phyloP scores from a whole-genome alignment of 1,140 invertebrate species.

The Octopus bimaculoides region DNA sequence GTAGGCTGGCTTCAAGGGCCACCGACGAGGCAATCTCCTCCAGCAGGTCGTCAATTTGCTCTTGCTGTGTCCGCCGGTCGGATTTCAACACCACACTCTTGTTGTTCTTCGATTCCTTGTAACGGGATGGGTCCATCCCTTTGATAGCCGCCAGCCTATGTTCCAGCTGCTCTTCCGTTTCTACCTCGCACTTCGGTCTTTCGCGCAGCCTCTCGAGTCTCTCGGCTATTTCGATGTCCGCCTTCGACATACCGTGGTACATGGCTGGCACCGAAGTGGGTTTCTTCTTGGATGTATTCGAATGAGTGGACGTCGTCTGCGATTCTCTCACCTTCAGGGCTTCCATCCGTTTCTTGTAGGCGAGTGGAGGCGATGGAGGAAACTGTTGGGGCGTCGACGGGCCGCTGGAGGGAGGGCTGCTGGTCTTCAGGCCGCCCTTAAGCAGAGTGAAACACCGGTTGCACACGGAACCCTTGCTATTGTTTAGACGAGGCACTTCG shows the following conservation, averaged over 20 bases:
- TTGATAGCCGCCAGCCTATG: constrained; percentile 30
- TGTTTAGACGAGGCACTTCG: constrained; percentile 46
- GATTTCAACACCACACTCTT: constrained; percentile 37
- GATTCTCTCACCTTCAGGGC: not conserved
- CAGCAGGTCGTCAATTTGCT: constrained; percentile 47
- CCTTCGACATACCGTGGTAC: constrained; percentile 25
- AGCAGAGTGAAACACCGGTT: constrained; percentile 45
- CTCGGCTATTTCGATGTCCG: constrained; percentile 43
- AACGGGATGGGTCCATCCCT: constrained; percentile 23
- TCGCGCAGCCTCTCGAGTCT: constrained; percentile 43
- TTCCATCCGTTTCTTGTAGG: not conserved
- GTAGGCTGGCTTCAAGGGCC: constrained; percentile 40
- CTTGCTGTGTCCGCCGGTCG: constrained; percentile 38
- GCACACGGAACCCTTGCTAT: constrained; percentile 51
- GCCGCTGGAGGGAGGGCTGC: not conserved
- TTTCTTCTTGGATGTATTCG: not conserved
- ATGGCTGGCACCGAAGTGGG: not conserved
- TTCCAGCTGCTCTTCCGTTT: constrained; percentile 16
- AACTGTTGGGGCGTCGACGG: not conserved
- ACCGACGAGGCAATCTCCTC: constrained; percentile 49
- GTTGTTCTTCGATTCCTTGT: constrained; percentile 11
- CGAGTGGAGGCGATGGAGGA: not conserved
- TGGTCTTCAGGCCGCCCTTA: constrained; percentile 24
- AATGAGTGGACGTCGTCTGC: not conserved
- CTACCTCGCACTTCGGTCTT: constrained; percentile 13